Base-by-base conservation (phyloP, 2,113 vertebrate genomes). In the Polypterus bichir region DNA sequence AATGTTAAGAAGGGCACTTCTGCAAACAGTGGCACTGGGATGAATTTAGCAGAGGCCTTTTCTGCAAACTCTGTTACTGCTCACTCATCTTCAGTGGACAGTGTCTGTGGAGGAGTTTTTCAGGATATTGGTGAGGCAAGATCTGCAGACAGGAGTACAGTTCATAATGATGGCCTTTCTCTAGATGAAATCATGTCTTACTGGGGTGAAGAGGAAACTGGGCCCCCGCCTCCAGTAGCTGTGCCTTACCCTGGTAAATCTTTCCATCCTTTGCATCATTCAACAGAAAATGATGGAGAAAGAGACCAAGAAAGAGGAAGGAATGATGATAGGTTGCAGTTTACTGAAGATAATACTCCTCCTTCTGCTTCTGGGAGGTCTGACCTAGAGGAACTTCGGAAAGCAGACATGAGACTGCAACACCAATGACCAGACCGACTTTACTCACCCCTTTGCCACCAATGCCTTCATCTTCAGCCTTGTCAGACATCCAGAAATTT, bases 1-100 rank as follows among this genome's bases (percentile, higher is more conserved):
- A 94, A 89, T 68, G 85, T 92, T 58, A 87, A 92, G 74, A 92
- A 91, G 72, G 87, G 84, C 8, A 72, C 78, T 46, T 74, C 78
- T 66, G 69, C 79, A 5, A 86, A 78, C 63, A 86, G 76, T 6
- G 77, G 74, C 47, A 84, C 27, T 27, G 27, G 27, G 27, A 27
- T 27, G 27, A 27, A 27, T 27, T 27, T 27, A 27, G 27, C 27
- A 27, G 27, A 27, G 27, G 27, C 27, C 27, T 27, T 27, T 27
- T 27, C 27, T 27, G 27, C 27, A 27, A 27, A 27, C 27, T 27
- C 27, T 27, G 27, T 27, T 27, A 27, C 27, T 27, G 27, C 27
- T 27, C 27, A 27, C 27, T 27, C 27, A 27, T 27, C 27, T 27
- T 27, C 64, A 81, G 79, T 9, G 80, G 77, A 44, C 69, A 67